phyloP scores from a whole-genome alignment of 2,888 invertebrate genomes.

The Scelioninae gen. 2 region DNA sequence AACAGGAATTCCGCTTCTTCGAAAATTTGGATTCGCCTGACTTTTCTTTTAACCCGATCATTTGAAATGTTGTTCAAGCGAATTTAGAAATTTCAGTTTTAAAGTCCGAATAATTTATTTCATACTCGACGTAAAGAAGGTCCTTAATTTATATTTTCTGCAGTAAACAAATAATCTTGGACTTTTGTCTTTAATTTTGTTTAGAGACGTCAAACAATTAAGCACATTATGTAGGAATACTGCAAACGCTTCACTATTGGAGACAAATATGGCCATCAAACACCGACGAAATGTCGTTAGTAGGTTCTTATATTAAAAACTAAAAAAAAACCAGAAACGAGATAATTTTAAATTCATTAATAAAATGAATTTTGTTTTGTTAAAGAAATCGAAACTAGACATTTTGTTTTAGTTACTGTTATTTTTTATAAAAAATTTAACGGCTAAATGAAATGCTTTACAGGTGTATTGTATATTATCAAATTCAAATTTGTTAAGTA shows the following conservation, averaged over 20 bases:
- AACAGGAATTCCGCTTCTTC: conserved; percentile 28
- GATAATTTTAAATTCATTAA: too few relatives aligned
- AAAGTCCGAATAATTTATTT: conserved; percentile 4
- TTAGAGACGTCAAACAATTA: conserved; percentile 32
- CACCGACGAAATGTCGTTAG: conserved; percentile 13
- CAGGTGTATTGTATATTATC: too few relatives aligned
- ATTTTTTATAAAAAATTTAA: too few relatives aligned
- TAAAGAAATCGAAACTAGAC: background rate
- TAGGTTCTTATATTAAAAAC: conserved; percentile 9
- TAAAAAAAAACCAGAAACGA: conserved; percentile 4
- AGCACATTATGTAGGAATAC: conserved; percentile 53
- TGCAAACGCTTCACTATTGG: conserved; percentile 47
- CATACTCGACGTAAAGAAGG: background rate
- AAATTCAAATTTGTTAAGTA: too few relatives aligned
- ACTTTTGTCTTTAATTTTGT: conserved; percentile 45
- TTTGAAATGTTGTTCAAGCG: conserved; percentile 22
- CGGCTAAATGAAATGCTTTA: too few relatives aligned
- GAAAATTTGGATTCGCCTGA: conserved; percentile 22
- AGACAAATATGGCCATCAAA: conserved; percentile 58
- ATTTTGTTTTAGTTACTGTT: too few relatives aligned
- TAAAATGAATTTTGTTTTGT: background rate
- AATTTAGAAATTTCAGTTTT: background rate
- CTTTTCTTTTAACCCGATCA: conserved; percentile 22
- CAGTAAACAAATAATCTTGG: background rate
- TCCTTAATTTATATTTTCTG: background rate